Percentiles rank a stretch among this genome's conserved stretches.
Conservation (phyloP, 2,113 vertebrate species). For the Melanerpes formicivorus region DNA sequence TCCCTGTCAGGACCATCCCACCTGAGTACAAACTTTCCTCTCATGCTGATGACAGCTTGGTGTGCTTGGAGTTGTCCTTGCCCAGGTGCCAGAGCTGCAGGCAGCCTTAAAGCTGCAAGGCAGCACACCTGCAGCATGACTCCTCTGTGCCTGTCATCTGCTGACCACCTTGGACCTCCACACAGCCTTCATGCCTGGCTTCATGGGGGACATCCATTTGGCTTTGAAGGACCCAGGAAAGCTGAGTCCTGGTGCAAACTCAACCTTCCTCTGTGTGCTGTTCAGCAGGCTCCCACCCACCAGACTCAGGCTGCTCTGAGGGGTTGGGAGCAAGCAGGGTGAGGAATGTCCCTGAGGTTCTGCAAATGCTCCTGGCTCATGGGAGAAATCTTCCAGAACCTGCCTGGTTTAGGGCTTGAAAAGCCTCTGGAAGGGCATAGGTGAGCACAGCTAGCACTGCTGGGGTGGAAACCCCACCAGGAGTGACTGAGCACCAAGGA, state of each 20-base stretch:
- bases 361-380: neutral
- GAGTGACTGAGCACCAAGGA: neutral
- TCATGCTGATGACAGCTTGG: neutral
- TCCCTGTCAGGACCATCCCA: neutral
- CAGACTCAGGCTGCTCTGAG: neutral
- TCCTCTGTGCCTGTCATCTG: neutral
- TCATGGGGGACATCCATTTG: fast-evolving
- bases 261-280: neutral
- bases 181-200: neutral
- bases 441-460: neutral
- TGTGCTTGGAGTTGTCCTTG: neutral
- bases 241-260: neutral
- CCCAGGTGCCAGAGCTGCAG: neutral
- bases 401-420: neutral
- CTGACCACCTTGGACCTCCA: neutral
- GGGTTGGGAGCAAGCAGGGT: neutral
- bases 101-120: neutral
- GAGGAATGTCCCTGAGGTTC: neutral
- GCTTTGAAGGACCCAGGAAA: neutral
- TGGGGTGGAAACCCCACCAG: neutral
- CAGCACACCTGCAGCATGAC: neutral
- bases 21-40: neutral
- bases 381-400: too few relatives aligned
- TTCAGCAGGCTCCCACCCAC: neutral
- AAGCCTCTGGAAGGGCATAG: neutral